Conservation (phyloP, 2,113 vertebrate species). For the Cyprinodon tularosa region DNA sequence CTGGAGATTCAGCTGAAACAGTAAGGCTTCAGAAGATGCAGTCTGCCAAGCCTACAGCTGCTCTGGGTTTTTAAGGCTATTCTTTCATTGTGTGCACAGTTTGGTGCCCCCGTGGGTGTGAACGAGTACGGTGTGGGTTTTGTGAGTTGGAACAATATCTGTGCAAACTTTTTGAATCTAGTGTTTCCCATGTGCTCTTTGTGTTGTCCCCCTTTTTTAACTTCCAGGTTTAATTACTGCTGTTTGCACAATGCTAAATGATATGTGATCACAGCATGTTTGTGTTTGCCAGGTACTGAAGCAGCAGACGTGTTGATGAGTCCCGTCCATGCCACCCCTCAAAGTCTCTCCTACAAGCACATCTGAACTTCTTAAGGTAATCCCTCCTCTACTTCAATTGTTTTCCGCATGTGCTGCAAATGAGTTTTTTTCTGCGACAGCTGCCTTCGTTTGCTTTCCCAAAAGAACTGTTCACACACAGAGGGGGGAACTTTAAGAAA, state of each 20-base stretch:
- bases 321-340: constrained; percentile 43
- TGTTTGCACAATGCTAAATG: constrained; percentile 6
- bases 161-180: constrained; percentile 36
- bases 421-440: not conserved
- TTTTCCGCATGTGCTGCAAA: not conserved
- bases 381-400: constrained; percentile 1
- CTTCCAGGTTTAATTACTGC: not conserved
- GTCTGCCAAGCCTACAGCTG: constrained; percentile 28
- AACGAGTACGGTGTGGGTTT: not conserved
- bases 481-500: constrained; percentile 33
- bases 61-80: constrained; percentile 19
- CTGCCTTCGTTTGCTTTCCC: constrained; percentile 2
- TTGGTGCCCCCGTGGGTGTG: not conserved
- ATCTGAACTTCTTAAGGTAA: constrained; percentile 57
- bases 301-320: constrained; percentile 52
- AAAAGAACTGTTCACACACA: constrained; percentile 11
- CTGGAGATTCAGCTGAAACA: constrained; percentile 48
- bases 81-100: constrained; percentile 24
- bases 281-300: constrained; percentile 54
- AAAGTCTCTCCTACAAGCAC: constrained; percentile 40
- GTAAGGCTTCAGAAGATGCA: constrained; percentile 33
- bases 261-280: constrained; percentile 9
- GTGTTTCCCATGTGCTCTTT: not conserved
- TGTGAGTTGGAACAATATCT: constrained; percentile 1
- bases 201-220: constrained; percentile 3